Base-by-base conservation (phyloP, 2,113 vertebrate genomes). In the Bucco capensis region DNA sequence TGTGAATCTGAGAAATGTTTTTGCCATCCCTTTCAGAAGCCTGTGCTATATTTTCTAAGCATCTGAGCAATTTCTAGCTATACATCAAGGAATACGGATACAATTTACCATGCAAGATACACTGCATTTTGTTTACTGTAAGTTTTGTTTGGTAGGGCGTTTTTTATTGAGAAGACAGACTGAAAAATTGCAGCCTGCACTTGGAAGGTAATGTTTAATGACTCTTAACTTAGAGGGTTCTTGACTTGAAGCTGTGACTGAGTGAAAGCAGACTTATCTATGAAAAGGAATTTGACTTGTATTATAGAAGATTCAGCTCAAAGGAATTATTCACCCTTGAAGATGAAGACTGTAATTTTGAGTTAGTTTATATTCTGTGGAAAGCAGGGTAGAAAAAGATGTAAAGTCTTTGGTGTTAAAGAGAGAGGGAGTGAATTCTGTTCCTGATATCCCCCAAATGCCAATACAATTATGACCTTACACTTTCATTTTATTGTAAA, bases 291-390 rank as follows among this genome's bases (percentile, higher is more conserved):
- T 86, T 72, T 72, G 42, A 92, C 71, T 90, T 81, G 53, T 3
- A 15, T 2, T 57, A 61, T 17, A 86, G 46, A 78, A 92, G 86
- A 95, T 35, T 28, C 58, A 65, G 49, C 83, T 74, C 50, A 37
- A 86, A 82, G 62, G 61, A 96, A 78, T 57, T 82, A 84, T 27
- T 90, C 77, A 87, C 37, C 66, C 66, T 82, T 84, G 62, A 78
- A 83, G 72, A 90, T 56, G 47, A 88, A 76, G 65, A 75, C 35
- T 51, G 6, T 35, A 65, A 88, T 57, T 94, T 60, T 72, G 76
- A 79, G 54, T 66, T 42, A 60, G 51, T 89, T 91, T 44, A 78
- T 62, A 72, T 60, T 81, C 53, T 81, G 44, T 64, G 57, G 49
- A 64, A 77, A 62, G 61, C 10, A 53, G 37, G 33, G 17, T 6